Evolutionary conservation across 2,113 vertebrate genomes (phyloP), one percentile per base, ranked within the genome.

Genomic region (Heterotilapia buettikoferi): DNA sequence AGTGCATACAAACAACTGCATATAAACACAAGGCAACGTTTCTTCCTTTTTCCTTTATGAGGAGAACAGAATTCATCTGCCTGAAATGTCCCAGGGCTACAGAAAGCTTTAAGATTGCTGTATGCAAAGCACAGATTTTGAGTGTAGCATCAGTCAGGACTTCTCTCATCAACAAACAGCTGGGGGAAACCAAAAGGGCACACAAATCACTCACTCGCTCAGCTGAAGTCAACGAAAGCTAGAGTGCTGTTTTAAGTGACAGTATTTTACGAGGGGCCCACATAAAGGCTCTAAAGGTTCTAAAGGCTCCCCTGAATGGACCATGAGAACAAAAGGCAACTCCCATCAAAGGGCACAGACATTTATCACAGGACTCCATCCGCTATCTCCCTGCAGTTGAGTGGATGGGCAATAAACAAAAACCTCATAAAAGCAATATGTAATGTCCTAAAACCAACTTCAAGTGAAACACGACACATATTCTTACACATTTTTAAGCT

Each of bases 121-220:
- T 36, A 89, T 86, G 86, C 79, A 91, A 82, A 89, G 82, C 78
- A 90, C 68, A 71, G 9, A 82, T 80, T 92, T 83, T 83, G 47
- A 89, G 63, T 61, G 79, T 54, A 54, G 83, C 85, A 92, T 92
- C 86, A 86, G 73, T 90, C 83, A 90, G 83, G 86, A 90, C 78
- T 52, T 83, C 84, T 85, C 92, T 94, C 90, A 92, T 95, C 93
- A 94, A 92, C 91, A 94, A 93, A 94, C 94, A 94, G 91, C 80
- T 86, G 80, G 82, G 80, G 61, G 61, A 52, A 59, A 91, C 84
- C 47, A 50, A 94, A 95, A 93, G 92, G 93, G 81, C 92, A 94
- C 83, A 76, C 90, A 92, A 88, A 92, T 95, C 92, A 94, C 89
- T 94, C 93, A 92, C 80, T 90, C 89, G 50, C 87, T 80, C 45